Base-by-base conservation (phyloP, 2,888 invertebrate species). In the Piscicola geometra region DNA sequence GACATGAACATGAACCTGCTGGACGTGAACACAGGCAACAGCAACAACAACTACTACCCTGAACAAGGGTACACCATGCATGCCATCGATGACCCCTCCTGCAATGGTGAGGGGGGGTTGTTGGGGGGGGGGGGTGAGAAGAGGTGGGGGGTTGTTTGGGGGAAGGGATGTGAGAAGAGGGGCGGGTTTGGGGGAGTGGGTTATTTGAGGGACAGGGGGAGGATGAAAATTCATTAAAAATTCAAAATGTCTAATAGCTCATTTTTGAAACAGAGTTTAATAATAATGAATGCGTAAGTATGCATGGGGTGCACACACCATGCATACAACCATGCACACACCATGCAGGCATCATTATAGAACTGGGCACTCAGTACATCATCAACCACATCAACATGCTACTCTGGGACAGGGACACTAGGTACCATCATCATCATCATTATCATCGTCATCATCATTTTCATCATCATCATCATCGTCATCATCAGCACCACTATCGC, bases 331-430 rank as follows among this genome's bases (percentile, higher is more conserved):
- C n/a, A n/a, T n/a, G n/a, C n/a, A n/a, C n/a, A n/a, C n/a, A n/a
- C n/a, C 41, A 41, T 15, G 60, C 60, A 84, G 92, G 93, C 77
- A 94, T 97, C 83, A 89, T 92, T 9, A 90, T 97, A 69, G 91
- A 92, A 82, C 88, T 97, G 75, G 86, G 86, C 33, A 82, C 83
- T 72, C 86, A 91, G 72, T 93, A 91, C 84, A 95, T 98, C 83
- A 89, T 99, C 82, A 99, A 99, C 88, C 92, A 94, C 83, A 89
- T 99, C 77, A 90, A 91, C 77, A 90, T 99, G 89, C 88, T 96
- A 81, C 88, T 99, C 18, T 97, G 96, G 95, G 98, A 98, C 87
- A 88, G 91, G 77, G 97, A 98, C 85, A 89, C 90, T 84, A 90
- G 94, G 87, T 90, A 69, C 21, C 25, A 75, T 5, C 21, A n/a